Conservation (phyloP, 2,797 vertebrate species). For the Sebastiscus tertius region DNA sequence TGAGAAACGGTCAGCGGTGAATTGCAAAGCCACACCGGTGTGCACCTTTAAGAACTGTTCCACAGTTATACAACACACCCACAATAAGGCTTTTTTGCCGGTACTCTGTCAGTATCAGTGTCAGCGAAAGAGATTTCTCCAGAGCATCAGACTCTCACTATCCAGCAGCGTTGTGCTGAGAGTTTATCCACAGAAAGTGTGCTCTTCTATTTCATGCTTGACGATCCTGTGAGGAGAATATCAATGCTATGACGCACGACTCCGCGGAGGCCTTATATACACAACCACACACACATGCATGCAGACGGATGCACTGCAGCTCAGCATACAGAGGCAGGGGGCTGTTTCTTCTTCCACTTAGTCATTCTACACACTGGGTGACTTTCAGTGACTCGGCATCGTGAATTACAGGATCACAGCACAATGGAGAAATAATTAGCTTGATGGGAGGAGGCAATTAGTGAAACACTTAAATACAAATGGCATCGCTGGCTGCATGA, state of each 20-base stretch:
- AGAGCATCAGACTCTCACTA: conserved; percentile 45
- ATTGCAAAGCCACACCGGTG: not conserved
- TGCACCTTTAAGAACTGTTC: not conserved
- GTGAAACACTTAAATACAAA: conserved; percentile 65
- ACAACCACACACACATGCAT: conserved; percentile 22
- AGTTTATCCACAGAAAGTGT: conserved; percentile 63
- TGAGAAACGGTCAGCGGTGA: not conserved
- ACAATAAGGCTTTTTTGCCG: not conserved
- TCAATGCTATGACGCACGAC: conserved; percentile 54
- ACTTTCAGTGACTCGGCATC: conserved; percentile 54
- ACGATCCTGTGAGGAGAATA: conserved; percentile 68
- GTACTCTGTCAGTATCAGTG: conserved; percentile 35
- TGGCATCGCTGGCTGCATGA: conserved; percentile 41
- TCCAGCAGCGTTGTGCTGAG: conserved; percentile 48
- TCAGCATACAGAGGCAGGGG: conserved; percentile 27
- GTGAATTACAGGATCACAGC: conserved; percentile 65
- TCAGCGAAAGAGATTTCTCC: conserved; percentile 48
- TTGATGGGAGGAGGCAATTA: conserved; percentile 67
- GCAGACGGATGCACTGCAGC: conserved; percentile 19
- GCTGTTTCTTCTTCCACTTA: conserved; percentile 29
- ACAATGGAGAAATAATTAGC: conserved; percentile 73
- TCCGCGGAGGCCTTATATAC: conserved; percentile 37
- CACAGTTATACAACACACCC: not conserved
- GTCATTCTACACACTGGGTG: conserved; percentile 39
- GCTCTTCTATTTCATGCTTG: conserved; percentile 71